Base-by-base conservation (phyloP, 1,140 invertebrate species). In the Lordiphosa mommai region DNA sequence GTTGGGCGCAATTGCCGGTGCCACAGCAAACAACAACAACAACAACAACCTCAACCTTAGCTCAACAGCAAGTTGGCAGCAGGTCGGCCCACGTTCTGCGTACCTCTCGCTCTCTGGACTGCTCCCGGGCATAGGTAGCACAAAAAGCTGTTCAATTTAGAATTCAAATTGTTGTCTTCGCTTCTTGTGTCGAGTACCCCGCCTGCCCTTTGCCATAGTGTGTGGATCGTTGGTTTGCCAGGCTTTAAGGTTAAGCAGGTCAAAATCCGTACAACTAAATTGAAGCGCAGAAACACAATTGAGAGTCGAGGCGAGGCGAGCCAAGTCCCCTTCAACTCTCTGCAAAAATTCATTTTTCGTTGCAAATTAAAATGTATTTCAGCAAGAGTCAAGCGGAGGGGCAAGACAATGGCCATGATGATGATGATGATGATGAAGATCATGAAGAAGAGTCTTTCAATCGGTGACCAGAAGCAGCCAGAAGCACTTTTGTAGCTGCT, bases 211-310 rank as follows among this genome's bases (percentile, higher is more conserved):
- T 12, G 52, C 6, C 37, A 32, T 46, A 37, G 49, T n/a, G 14
- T 36, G 34, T 38, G 36, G 16, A 38, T 9, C 13, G 36, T 17
- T 17, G 10, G 29, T 46, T 44, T n/a, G 14, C 27, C 13, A 20
- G 63, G 58, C 79, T 79, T 68, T 85, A 71, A 69, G 79, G 79
- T 85, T 86, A 85, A 79, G 65, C 79, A 85, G 79, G 79, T 85
- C 80, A 86, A 85, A 85, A 85, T 85, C 73, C 70, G 80, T 85
- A 85, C 79, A 85, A 85, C 79, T 85, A 86, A 85, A 85, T 85
- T 85, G 79, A 85, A 27, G 73, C 79, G 59, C 77, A 85, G 77
- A 84, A 73, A 72, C 69, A 84, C 68, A 84, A 85, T 69, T 69
- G 77, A 56, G 56, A 23, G 30, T 27, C 32, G 37, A 23, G 33